Conservation (phyloP, 2,113 vertebrate genomes). For the Castor canadensis region DNA sequence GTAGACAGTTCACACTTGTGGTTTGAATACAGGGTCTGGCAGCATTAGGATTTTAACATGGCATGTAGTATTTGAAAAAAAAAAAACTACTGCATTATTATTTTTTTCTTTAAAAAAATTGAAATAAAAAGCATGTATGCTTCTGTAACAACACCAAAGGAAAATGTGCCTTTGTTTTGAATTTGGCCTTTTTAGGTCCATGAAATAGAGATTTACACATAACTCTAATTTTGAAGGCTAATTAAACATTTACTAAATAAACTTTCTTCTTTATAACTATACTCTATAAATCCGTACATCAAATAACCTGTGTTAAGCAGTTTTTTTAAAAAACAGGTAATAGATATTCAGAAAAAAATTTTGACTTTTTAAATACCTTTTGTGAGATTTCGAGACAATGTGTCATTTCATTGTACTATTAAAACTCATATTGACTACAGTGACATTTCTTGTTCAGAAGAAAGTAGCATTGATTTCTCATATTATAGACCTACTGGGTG, state of each 20-base stretch:
- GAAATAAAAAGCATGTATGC: neutral
- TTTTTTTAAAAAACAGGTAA: neutral
- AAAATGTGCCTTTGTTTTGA: neutral
- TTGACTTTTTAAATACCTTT: neutral
- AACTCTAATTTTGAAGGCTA: neutral
- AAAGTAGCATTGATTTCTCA: neutral
- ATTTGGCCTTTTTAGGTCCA: neutral
- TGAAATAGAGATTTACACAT: neutral
- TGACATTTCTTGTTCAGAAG: neutral
- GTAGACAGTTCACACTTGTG: neutral
- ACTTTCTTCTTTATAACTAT: neutral
- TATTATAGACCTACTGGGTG: neutral
- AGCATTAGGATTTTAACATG: neutral
- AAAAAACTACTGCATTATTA: neutral
- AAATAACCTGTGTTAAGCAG: neutral
- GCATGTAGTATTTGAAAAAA: neutral
- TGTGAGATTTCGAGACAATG: neutral
- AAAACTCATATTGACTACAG: neutral
- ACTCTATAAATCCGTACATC: neutral
- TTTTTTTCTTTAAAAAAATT: constrained; percentile 52
- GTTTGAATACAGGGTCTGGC: neutral
- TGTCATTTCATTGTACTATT: neutral
- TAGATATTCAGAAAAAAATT: neutral
- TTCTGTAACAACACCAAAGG: neutral
- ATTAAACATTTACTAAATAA: neutral